These are phyloP conservation scores for Caenorhabditis angaria DNA, from an alignment of 2,888 invertebrate genomes.

Conservation along the genomic window DNA sequence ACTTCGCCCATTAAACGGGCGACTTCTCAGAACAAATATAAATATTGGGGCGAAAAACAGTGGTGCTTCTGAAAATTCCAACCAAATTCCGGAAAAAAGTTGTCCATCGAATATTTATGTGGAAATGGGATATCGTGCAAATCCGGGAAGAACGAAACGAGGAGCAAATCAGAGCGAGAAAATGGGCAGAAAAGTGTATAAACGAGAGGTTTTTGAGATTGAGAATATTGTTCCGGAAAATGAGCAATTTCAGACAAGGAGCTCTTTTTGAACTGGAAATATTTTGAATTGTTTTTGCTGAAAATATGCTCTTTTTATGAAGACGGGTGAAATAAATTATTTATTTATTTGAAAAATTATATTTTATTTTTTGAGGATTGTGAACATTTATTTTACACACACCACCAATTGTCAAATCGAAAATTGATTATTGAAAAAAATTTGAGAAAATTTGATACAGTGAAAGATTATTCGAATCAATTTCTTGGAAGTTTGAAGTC, in stretches of 20 bases:
- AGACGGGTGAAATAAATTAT: too few relatives aligned
- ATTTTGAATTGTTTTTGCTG: not conserved
- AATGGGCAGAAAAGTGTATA: too few relatives aligned
- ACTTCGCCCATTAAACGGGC: constrained; percentile 89
- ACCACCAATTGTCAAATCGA: too few relatives aligned
- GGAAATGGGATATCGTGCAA: constrained; percentile 70
- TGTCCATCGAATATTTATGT: constrained; percentile 68
- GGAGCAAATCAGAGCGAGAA: too few relatives aligned
- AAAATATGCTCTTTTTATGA: too few relatives aligned
- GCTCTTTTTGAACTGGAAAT: not conserved
- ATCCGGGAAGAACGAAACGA: constrained; percentile 50
- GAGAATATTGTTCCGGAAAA: not conserved
- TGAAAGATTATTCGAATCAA: too few relatives aligned
- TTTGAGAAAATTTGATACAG: too few relatives aligned
- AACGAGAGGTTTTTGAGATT: not conserved
- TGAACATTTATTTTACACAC: too few relatives aligned
- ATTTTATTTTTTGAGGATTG: too few relatives aligned
- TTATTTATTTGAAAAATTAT: too few relatives aligned
- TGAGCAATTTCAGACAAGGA: not conserved
- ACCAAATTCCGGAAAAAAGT: constrained; percentile 31
- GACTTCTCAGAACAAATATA: constrained; percentile 94
- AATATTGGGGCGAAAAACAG: constrained; percentile 80
- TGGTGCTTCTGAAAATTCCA: not conserved
- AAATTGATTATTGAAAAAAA: too few relatives aligned
- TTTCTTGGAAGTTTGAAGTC: too few relatives aligned